A percentile compares a stretch with the other conserved stretches of the same genome.
Evolutionary conservation across 2,797 vertebrate species (phyloP).

Genomic region (Liparis tanakae): DNA sequence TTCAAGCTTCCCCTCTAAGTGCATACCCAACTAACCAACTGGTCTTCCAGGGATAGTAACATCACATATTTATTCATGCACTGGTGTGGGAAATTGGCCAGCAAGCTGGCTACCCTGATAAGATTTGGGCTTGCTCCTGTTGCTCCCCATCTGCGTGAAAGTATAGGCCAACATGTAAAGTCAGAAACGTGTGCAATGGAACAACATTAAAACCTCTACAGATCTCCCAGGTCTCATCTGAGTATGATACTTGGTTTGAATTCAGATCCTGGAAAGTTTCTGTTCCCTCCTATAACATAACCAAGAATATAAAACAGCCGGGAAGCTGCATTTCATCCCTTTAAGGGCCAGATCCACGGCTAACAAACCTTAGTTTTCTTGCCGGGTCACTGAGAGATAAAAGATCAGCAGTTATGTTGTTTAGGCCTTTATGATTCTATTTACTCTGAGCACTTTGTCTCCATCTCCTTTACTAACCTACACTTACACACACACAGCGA

Average conservation of each 20-base stretch:
- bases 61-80: background rate
- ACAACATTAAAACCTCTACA: background rate
- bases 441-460: too few species aligned
- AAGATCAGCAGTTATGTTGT: background rate
- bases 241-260: background rate
- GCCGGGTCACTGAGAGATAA: background rate
- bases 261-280: too few species aligned
- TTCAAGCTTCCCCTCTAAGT: background rate
- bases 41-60: background rate
- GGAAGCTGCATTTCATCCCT: background rate
- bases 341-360: background rate
- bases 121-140: background rate
- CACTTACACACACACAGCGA: too few species aligned
- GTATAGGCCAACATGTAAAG: background rate
- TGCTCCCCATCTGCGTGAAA: background rate
- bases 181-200: background rate
- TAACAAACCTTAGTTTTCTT: background rate
- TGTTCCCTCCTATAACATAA: too few species aligned
- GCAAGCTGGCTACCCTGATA: background rate
- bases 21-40: background rate
- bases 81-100: background rate
- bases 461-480: too few species aligned
- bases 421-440: background rate
- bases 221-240: background rate
- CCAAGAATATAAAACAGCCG: too few species aligned